Evolutionary conservation across 2,797 vertebrate genomes (phyloP).

Genomic region (Nyctalus aviator): DNA sequence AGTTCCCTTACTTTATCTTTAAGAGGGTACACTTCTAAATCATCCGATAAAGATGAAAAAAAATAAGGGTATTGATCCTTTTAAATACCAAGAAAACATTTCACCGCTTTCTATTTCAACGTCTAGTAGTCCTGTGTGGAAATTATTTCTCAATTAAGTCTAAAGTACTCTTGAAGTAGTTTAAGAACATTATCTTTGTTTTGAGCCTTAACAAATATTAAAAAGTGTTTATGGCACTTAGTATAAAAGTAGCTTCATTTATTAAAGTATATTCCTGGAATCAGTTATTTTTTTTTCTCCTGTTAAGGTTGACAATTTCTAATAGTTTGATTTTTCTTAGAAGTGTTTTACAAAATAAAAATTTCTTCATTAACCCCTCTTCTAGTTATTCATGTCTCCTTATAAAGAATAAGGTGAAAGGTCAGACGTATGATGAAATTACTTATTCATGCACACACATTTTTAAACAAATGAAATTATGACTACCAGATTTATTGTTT

Average conservation of each 20-base stretch:
- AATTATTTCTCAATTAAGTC: slow-evolving; percentile 60
- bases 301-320: background rate
- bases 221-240: background rate
- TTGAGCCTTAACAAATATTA: slow-evolving; percentile 16
- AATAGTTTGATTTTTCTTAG: slow-evolving; percentile 6
- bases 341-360: slow-evolving; percentile 1
- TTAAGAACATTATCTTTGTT: slow-evolving; percentile 57
- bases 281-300: background rate
- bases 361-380: background rate
- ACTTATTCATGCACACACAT: background rate
- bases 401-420: background rate
- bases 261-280: background rate
- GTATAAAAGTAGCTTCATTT: slow-evolving; percentile 23
- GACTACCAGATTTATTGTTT: background rate
- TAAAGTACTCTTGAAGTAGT: background rate
- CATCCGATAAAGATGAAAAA: background rate
- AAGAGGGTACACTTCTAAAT: slow-evolving; percentile 35
- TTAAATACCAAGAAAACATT: slow-evolving; percentile 25
- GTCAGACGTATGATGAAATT: background rate
- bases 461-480: slow-evolving; percentile 38
- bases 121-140: background rate
- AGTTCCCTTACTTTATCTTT: background rate
- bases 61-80: background rate
- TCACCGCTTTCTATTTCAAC: background rate
- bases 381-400: background rate